These are phyloP conservation scores for Ptychochromis oligacanthus DNA, from an alignment of 2,113 vertebrate genomes.

Conservation along the genomic window DNA sequence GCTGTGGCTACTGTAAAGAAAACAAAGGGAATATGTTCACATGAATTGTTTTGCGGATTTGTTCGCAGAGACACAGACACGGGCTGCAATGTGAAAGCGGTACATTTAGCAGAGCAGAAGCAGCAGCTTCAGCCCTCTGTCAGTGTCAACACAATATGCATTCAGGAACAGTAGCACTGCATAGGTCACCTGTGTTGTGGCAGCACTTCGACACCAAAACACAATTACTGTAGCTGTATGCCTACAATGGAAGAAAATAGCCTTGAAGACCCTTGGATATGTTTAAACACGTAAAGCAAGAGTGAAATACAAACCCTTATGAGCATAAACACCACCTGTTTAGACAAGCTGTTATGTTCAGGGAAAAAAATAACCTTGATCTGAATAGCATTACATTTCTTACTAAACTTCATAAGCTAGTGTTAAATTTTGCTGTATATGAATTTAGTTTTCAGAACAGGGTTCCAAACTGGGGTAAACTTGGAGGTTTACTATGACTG, in stretches of 20 bases:
- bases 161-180: neutral
- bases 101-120: neutral
- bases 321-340: slow-evolving; percentile 9
- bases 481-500: neutral
- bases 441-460: neutral
- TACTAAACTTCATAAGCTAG: neutral
- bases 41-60: neutral
- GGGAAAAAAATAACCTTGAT: neutral
- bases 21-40: neutral
- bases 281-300: neutral
- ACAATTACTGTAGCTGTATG: neutral
- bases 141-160: neutral
- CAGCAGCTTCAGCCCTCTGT: neutral
- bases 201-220: neutral
- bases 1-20: neutral
- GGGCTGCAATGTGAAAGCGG: neutral
- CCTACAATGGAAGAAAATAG: neutral
- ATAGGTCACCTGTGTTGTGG: slow-evolving; percentile 14
- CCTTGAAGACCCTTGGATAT: neutral
- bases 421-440: neutral
- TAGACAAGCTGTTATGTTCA: neutral
- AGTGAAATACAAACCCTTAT: neutral
- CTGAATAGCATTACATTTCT: neutral
- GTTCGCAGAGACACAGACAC: neutral
- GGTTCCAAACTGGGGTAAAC: neutral